Base-by-base conservation (phyloP, 1,140 invertebrate genomes). In the Zaprionus lachaisei region DNA sequence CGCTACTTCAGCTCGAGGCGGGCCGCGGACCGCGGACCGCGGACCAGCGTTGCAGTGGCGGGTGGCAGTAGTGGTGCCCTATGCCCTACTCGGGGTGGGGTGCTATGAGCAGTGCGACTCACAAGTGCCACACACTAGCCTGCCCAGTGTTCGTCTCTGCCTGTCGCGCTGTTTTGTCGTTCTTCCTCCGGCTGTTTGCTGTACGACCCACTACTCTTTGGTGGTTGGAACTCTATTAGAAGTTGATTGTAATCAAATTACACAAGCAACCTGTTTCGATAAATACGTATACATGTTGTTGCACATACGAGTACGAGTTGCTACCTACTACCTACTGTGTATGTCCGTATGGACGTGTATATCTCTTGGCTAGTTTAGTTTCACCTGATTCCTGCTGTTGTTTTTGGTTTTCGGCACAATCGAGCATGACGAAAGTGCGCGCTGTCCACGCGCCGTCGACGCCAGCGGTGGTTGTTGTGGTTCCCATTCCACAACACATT, bases 221-320 rank as follows among this genome's bases (percentile, higher is more conserved):
- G 85, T 90, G 81, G 85, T 81, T 85, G 81, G 51, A 77, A 78
- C 76, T 85, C 81, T 90, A 90, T 90, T 90, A 82, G 82, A 86
- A 81, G 74, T 89, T 91, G 91, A 92, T 92, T 91, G 86, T 91
- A 91, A 92, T 92, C 91, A 92, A 91, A 92, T 92, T 92, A 91
- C 80, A 81, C 76, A 83, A 92, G 83, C 87, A 92, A 91, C 86
- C 87, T 91, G 91, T 91, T 92, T 65, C 74, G 12, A 51, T 51
- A 51, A 51, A 51, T 22, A 51, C 47, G 47, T 20, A 4, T 31
- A 51, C 47, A 51, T 51, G 7, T 17, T 17, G 37, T 38, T n/a
- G 31, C 26, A 5, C 26, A 38, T 51, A 51, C 26, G 4, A 22
- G n/a, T 11, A 17, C n/a, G 37, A 6, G 14, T 7, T n/a, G 38